Evolutionary conservation across 2,888 invertebrate species (phyloP), one percentile per base, ranked within the genome.

Genomic region (Gibbula magus): DNA sequence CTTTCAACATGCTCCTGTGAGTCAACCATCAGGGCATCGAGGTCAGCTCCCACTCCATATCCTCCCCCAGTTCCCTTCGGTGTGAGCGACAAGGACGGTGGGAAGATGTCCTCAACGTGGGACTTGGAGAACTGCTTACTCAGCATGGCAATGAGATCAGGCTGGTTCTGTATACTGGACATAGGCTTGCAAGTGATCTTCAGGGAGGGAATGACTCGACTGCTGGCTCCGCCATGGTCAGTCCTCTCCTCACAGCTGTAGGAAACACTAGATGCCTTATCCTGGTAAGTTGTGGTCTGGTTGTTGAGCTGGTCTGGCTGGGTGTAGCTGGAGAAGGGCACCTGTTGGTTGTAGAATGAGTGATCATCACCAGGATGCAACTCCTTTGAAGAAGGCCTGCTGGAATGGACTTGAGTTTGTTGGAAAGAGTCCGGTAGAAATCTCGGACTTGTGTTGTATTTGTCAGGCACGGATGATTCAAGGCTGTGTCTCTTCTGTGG

Each of bases 1-100:
- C 87, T 75, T 8, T 87, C 86, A 35, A 78, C 82, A 32, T 82
- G 78, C 2, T 89, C 88, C n/a, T 84, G 83, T 16, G 86, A 82
- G 29, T 86, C 86, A 3, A 83, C 84, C 86, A 91, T 87, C 16
- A 90, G 81, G 1, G 85, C 67, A 81, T 91, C 91, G 32, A 92
- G 83, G 81, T 91, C 91, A 73, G 91, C 86, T 4, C 92, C 92
- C 0, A 92, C 88, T 35, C 92, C 92, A 83, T 92, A 92, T 0
- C 92, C 92, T 7, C 87, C 91, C 22, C 92, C 92, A 0, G 91
- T 92, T 10, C 92, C 92, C 25, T 88, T 86, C 3, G 92, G 92
- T 22, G 92, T 92, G 75, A 89, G 77, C 5, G 89, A 87, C 79
- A 92, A 82, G 5, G 89, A 86, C n/a, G 91, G 91, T n/a, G 89